Evolutionary conservation across 2,113 vertebrate genomes (phyloP).

Genomic region (Seriola dumerili): DNA sequence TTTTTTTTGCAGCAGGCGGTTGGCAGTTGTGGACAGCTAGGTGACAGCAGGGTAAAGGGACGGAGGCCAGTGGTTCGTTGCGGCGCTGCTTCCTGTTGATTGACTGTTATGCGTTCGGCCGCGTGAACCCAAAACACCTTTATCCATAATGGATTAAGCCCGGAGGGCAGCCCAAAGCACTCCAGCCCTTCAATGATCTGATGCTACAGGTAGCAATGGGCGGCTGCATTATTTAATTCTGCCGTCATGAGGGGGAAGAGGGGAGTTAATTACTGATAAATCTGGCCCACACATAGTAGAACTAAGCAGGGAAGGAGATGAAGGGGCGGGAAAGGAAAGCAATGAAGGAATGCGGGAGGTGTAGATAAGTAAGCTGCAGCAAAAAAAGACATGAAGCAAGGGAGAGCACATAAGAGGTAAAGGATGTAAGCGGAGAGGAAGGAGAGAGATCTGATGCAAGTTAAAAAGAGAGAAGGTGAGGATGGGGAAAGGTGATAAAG

Average conservation of each 20-base stretch:
- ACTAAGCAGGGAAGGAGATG: constrained; percentile 20
- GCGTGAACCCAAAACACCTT: constrained; percentile 58
- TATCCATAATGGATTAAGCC: constrained; percentile 74
- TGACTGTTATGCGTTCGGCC: constrained; percentile 29
- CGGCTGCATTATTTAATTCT: constrained; percentile 68
- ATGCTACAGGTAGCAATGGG: constrained; percentile 58
- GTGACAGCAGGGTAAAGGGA: constrained; percentile 23
- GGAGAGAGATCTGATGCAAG: constrained; percentile 5
- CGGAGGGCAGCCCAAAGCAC: constrained; percentile 63
- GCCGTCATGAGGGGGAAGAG: constrained; percentile 38
- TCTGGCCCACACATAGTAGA: constrained; percentile 39
- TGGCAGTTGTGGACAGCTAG: constrained; percentile 13
- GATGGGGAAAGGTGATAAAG: neutral
- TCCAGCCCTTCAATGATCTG: constrained; percentile 48
- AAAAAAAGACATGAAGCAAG: constrained; percentile 14
- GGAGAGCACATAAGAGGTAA: neutral
- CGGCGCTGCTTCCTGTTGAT: constrained; percentile 44
- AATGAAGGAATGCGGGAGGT: neutral
- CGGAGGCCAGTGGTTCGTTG: neutral
- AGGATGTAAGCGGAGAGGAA: neutral
- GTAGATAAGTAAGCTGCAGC: constrained; percentile 24
- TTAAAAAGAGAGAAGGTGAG: neutral
- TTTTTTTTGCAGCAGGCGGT: neutral
- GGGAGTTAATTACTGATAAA: constrained; percentile 75
- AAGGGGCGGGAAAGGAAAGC: constrained; percentile 3